phyloP scores from a whole-genome alignment of 2,113 vertebrate species.

The Raja brachyura region DNA sequence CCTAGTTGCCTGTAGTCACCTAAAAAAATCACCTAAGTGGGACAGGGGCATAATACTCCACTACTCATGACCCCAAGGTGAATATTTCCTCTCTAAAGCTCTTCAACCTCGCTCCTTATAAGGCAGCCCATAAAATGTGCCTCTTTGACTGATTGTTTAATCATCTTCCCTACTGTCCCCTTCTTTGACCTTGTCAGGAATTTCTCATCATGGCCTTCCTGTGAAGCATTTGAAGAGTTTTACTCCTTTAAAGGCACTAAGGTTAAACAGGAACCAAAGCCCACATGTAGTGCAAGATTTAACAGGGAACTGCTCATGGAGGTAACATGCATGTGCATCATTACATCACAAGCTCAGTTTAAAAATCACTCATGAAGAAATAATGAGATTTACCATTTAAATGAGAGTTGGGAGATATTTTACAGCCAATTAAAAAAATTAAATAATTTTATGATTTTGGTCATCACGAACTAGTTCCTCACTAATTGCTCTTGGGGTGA shows the following conservation, averaged over 20 bases:
- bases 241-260: background rate
- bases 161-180: background rate
- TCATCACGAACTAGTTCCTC: too few species aligned
- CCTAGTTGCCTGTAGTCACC: too few species aligned
- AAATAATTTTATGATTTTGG: too few species aligned
- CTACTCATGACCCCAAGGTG: too few species aligned
- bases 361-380: background rate
- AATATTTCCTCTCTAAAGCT: background rate
- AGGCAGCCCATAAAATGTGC: too few species aligned
- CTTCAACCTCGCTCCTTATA: too few species aligned
- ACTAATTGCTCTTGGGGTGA: too few species aligned
- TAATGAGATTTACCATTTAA: background rate
- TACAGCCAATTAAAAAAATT: background rate
- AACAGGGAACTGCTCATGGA: background rate
- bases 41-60: too few species aligned
- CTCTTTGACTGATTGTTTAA: background rate
- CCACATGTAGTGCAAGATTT: background rate
- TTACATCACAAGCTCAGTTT: background rate
- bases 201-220: background rate
- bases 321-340: background rate
- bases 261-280: background rate
- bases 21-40: too few species aligned
- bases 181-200: too few species aligned
- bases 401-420: background rate
- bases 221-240: background rate